Conservation (phyloP, 2,113 vertebrate species). For the Eublepharis macularius region DNA sequence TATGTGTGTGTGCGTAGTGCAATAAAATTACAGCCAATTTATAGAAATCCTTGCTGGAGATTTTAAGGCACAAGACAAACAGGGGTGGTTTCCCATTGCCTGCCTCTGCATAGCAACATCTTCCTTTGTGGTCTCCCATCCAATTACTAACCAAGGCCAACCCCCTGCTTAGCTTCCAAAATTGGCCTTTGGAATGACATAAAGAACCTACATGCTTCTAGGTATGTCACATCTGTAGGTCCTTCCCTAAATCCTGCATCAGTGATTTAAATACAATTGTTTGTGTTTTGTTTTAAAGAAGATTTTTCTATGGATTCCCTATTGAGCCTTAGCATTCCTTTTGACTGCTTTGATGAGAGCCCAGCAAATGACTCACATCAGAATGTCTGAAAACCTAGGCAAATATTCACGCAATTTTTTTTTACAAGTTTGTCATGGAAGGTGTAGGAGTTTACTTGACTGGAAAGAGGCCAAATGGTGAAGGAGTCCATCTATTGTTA, state of each 20-base stretch:
- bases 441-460: slow-evolving; percentile 47
- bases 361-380: slow-evolving; percentile 39
- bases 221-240: background rate
- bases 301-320: slow-evolving; percentile 31
- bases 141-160: no score
- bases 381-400: slow-evolving; percentile 34
- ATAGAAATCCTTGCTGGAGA: no score
- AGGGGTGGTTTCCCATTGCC: no score
- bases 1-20: no score
- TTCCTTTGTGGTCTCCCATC: no score
- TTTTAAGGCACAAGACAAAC: no score
- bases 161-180: no score
- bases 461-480: slow-evolving; percentile 46
- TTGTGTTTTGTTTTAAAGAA: slow-evolving; percentile 17
- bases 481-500: slow-evolving; percentile 30
- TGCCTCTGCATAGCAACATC: no score
- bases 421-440: slow-evolving; percentile 54
- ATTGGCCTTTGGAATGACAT: background rate
- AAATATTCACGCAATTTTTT: slow-evolving; percentile 31
- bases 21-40: no score
- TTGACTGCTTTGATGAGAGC: slow-evolving; percentile 36
- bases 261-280: slow-evolving; percentile 39
- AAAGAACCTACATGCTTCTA: background rate
- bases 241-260: slow-evolving; percentile 23
- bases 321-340: slow-evolving; percentile 53